These are phyloP conservation scores for Alaudala cheleensis DNA, from an alignment of 2,113 vertebrate species.

Conservation along the genomic window DNA sequence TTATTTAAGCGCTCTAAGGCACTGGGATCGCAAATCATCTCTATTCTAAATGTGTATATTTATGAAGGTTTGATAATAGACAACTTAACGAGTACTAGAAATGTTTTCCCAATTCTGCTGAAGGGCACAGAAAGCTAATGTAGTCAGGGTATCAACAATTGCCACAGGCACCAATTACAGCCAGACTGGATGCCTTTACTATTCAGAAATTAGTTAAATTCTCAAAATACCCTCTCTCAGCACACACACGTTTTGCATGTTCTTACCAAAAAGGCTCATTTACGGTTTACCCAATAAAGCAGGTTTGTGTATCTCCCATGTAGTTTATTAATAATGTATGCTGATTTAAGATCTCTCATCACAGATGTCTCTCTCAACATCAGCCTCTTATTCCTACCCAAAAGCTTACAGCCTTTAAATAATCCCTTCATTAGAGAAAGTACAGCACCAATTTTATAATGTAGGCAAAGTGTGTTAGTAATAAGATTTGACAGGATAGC, in stretches of 20 bases:
- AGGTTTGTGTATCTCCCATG: neutral
- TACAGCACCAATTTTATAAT: neutral
- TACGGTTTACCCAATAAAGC: conserved; percentile 38
- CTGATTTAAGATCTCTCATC: conserved; percentile 40
- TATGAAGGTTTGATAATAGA: conserved; percentile 66
- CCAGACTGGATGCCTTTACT: conserved; percentile 21
- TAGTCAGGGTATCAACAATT: conserved; percentile 41
- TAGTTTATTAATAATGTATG: conserved; percentile 50
- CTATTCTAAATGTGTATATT: conserved; percentile 53
- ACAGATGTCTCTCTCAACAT: neutral
- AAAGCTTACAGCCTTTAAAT: neutral
- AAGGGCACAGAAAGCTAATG: conserved; percentile 54
- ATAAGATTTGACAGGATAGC: neutral
- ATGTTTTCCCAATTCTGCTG: conserved; percentile 42
- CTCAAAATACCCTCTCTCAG: conserved; percentile 50
- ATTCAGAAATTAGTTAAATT: conserved; percentile 49
- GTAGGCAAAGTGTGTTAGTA: neutral
- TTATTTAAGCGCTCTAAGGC: conserved; percentile 65
- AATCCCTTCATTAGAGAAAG: conserved; percentile 23
- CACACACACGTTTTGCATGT: neutral
- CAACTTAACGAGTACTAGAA: conserved; percentile 59
- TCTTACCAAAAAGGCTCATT: conserved; percentile 22
- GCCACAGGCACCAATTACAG: conserved; percentile 63
- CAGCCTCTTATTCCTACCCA: neutral
- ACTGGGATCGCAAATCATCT: conserved; percentile 37